Conservation (phyloP, 1,140 invertebrate species). For the Macrobrachium nipponense region DNA sequence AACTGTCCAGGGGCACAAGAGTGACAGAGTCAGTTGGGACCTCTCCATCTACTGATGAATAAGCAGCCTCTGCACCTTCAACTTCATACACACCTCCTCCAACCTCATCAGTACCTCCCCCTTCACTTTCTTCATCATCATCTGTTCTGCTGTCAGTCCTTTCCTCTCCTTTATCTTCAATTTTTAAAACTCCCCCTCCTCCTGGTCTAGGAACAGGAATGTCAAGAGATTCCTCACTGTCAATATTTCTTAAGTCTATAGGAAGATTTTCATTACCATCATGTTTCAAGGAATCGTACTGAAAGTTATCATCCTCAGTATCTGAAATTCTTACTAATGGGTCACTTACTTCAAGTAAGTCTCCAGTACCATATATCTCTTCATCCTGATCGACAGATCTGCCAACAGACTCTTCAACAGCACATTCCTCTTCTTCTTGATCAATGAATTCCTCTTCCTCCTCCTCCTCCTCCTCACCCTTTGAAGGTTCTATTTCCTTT, state of each 20-base stretch:
- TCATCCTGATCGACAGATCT: too few species aligned
- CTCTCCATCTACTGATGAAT: slow-evolving; percentile 29
- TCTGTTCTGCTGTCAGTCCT: not conserved
- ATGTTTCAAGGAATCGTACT: slow-evolving; percentile 57
- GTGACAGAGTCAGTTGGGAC: slow-evolving; percentile 20
- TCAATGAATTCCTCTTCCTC: too few species aligned
- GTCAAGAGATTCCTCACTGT: slow-evolving; percentile 58
- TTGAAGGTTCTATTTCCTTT: too few species aligned
- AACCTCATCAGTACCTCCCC: not conserved
- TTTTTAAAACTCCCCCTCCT: too few species aligned
- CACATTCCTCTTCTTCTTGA: too few species aligned
- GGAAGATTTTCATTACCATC: slow-evolving; percentile 40
- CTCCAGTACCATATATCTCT: too few species aligned
- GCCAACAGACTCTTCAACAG: too few species aligned
- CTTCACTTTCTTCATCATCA: not conserved
- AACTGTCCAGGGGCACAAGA: not conserved
- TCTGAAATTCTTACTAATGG: slow-evolving; percentile 4
- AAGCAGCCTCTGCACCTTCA: not conserved
- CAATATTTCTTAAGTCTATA: slow-evolving; percentile 44
- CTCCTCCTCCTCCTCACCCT: too few species aligned
- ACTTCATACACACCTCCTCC: slow-evolving; percentile 9
- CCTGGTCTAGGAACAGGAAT: not conserved
- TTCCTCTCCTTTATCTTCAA: not conserved
- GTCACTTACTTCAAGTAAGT: too few species aligned
- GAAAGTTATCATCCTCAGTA: slow-evolving; percentile 54